A percentile compares a stretch with the other conserved stretches of the same genome.
These are phyloP conservation scores for Dipodomys spectabilis DNA, from an alignment of 2,113 vertebrate species.

Conservation along the genomic window DNA sequence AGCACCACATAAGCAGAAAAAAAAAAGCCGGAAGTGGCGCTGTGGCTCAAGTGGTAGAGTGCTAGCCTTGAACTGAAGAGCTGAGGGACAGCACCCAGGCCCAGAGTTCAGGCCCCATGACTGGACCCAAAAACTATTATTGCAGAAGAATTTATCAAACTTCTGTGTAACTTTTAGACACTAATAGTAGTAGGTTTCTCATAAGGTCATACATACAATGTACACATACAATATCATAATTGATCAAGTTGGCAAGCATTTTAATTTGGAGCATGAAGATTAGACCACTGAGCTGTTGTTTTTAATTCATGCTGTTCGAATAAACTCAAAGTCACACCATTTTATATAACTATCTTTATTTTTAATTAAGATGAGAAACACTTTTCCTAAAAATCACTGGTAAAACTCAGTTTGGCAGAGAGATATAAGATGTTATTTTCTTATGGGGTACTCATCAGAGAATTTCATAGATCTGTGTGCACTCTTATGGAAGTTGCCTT, in stretches of 20 bases:
- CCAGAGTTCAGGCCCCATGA: no score
- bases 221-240: background rate
- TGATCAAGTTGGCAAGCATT: background rate
- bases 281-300: background rate
- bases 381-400: background rate
- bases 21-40: no score
- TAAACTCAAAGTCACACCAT: no score
- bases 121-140: background rate
- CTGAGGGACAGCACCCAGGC: no score
- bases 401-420: background rate
- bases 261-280: background rate
- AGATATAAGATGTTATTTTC: background rate
- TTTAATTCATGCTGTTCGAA: background rate
- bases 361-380: background rate
- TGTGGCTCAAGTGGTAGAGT: no score
- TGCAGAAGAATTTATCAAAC: background rate
- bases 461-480: background rate
- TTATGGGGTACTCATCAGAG: background rate
- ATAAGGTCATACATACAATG: no score
- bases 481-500: background rate
- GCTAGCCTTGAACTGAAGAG: no score
- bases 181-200: background rate
- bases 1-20: no score
- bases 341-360: background rate
- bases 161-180: background rate